Conservation (phyloP, 2,113 vertebrate genomes). For the Promerops cafer region DNA sequence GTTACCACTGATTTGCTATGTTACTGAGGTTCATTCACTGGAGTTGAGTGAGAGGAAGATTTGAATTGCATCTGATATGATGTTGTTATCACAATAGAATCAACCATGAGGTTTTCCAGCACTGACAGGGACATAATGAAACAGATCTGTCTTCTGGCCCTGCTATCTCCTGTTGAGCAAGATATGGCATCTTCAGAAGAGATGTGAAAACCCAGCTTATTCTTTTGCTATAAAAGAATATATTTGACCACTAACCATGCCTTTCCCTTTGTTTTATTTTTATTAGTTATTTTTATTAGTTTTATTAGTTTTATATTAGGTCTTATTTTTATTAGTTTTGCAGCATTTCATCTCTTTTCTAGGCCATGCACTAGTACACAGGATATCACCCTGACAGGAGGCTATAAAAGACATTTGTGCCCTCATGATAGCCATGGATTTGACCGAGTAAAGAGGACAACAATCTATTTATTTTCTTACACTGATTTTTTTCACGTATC, state of each 20-base stretch:
- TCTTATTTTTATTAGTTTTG: not conserved
- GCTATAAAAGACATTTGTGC: not conserved
- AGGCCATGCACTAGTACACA: not conserved
- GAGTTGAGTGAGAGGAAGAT: not conserved
- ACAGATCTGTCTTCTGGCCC: not conserved
- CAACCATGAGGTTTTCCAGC: not conserved
- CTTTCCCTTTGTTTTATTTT: not conserved
- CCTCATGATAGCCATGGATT: not conserved
- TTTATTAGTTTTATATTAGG: too few species aligned
- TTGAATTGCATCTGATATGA: not conserved
- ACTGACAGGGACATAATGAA: not conserved
- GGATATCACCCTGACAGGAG: not conserved
- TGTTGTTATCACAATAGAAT: not conserved
- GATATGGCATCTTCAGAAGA: not conserved
- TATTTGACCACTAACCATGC: not conserved
- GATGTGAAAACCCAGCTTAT: not conserved
- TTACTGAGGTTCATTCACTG: not conserved
- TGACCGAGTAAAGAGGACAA: not conserved
- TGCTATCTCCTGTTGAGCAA: not conserved
- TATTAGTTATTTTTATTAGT: not conserved
- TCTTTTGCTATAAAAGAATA: not conserved
- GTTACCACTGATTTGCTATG: not conserved
- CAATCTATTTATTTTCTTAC: not conserved
- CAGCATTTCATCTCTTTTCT: not conserved
- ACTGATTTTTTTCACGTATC: not conserved